Percentiles rank a stretch among this genome's conserved stretches.
Evolutionary conservation across 1,140 invertebrate genomes (phyloP).

Genomic region (Stegodyphus dumicola): DNA sequence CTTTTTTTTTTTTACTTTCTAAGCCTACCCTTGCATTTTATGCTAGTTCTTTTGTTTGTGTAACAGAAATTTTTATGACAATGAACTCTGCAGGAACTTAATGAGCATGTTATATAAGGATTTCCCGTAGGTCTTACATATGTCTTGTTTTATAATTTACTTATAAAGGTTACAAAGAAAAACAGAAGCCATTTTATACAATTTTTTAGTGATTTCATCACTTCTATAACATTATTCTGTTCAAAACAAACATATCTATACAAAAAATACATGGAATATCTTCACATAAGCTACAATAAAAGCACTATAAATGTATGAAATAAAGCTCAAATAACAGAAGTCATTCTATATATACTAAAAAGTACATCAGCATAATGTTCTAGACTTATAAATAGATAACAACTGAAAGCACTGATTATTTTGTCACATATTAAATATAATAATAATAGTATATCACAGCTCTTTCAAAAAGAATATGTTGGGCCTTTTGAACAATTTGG

Average conservation of each 20-base stretch:
- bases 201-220: no score
- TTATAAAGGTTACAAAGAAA: no score
- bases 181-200: no score
- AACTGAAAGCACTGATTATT: slow-evolving; percentile 56
- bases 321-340: slow-evolving; percentile 33
- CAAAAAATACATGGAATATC: slow-evolving; percentile 49
- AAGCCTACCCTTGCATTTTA: no score
- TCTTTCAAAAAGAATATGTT: slow-evolving; percentile 30
- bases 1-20: no score
- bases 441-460: slow-evolving; percentile 53
- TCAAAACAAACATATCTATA: slow-evolving; percentile 51
- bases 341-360: slow-evolving; percentile 10
- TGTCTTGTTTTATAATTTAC: no score
- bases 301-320: slow-evolving; percentile 47
- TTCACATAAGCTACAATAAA: slow-evolving; percentile 53
- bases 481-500: no score
- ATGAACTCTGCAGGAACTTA: no score
- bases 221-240: slow-evolving; percentile 53
- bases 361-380: slow-evolving; percentile 40
- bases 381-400: slow-evolving; percentile 51
- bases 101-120: no score
- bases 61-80: no score
- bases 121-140: no score
- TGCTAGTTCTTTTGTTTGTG: no score
- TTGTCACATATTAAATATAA: slow-evolving; percentile 30